These are phyloP conservation scores for Drosophila arizonae DNA, from an alignment of 1,140 invertebrate species.

Conservation along the genomic window DNA sequence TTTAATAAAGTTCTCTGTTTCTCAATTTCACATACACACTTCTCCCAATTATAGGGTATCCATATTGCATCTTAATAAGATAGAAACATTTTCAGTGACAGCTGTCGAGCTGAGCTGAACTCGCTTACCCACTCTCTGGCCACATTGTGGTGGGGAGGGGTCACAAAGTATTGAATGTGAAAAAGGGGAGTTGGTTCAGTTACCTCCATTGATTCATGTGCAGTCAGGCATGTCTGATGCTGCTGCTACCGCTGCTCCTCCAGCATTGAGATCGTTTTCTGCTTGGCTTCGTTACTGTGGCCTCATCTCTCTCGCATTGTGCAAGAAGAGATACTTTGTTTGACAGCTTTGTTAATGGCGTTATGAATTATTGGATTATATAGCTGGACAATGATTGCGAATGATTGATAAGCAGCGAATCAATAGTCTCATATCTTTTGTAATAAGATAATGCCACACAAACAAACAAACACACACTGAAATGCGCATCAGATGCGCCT, in stretches of 20 bases:
- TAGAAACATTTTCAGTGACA: constrained; percentile 45
- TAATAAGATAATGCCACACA: too few relatives aligned
- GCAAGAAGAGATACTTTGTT: constrained; percentile 43
- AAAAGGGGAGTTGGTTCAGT: constrained; percentile 6
- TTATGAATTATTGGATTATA: constrained; percentile 28
- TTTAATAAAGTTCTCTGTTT: too few relatives aligned
- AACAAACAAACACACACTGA: too few relatives aligned
- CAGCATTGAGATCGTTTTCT: constrained; percentile 62
- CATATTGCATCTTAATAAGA: background rate
- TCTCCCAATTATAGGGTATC: background rate
- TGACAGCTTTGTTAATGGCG: constrained; percentile 52
- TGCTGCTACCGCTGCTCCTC: constrained; percentile 43
- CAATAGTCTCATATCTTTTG: too few relatives aligned
- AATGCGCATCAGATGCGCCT: too few relatives aligned
- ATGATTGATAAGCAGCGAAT: background rate
- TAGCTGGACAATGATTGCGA: constrained; percentile 42
- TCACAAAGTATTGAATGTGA: background rate
- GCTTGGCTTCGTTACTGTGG: constrained; percentile 50
- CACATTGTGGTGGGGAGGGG: constrained; percentile 7
- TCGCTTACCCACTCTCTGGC: constrained; percentile 2
- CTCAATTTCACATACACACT: background rate
- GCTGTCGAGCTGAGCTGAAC: constrained; percentile 37
- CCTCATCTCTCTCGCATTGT: constrained; percentile 32
- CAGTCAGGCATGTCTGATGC: constrained; percentile 50
- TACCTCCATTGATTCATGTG: constrained; percentile 43